Evolutionary conservation across 2,888 invertebrate species (phyloP), one percentile per base, ranked within the genome.

Genomic region (Cremastinae sp.): DNA sequence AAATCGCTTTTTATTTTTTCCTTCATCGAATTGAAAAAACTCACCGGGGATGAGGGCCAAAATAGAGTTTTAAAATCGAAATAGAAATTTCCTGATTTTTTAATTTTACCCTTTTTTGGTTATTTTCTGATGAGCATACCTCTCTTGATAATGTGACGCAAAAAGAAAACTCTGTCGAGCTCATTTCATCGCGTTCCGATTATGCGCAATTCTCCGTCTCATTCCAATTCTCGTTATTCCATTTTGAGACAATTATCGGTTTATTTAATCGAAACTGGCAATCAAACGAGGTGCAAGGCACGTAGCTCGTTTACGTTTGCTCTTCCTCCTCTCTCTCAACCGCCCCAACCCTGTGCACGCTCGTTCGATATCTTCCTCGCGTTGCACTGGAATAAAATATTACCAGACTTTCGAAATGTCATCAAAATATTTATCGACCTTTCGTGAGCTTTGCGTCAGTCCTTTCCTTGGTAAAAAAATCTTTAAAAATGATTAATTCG

Each of bases 181-280:
- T 18, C 53, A 43, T 35, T 66, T 18, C 51, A 43, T 62, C 56
- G 18, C 37, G 16, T 14, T 22, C 47, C 61, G 45, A 56, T 14
- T 61, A 37, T 61, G 53, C n/a, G n/a, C n/a, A 28, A 43, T 51
- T 55, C 37, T 55, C 12, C 35, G 47, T 47, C 49, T 53, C 61
- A 12, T 37, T 51, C 68, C 51, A 45, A 49, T 41, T 43, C 65
- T 62, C 70, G 81, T 82, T 83, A 81, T 85, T 83, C 82, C 82
- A 83, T 85, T 85, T 84, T 83, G 80, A 80, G 80, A 81, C 85
- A 86, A 86, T 87, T 85, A 86, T 86, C 84, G 86, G 86, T 84
- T 86, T 85, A 84, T 85, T 87, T 84, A 85, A 87, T 87, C 82
- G 83, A 85, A 62, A 85, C 83, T 80, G 84, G 80, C 85, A 86